Conservation (phyloP, 2,113 vertebrate genomes). For the Tyrannus savana region DNA sequence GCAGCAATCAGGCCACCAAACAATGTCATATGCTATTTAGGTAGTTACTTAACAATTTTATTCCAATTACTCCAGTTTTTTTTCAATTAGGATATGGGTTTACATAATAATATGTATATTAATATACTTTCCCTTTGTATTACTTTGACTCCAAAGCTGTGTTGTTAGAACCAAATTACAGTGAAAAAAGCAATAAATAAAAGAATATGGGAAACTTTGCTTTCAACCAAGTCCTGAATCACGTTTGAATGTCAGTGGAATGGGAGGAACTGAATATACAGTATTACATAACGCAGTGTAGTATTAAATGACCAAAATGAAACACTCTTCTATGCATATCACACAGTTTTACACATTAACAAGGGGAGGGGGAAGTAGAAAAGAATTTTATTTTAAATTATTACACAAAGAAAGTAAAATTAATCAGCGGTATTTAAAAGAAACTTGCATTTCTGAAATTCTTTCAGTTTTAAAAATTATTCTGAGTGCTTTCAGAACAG, state of each 20-base stretch:
- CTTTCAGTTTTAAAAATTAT: background rate
- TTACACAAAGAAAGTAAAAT: background rate
- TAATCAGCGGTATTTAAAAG: background rate
- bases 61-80: background rate
- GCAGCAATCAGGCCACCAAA: background rate
- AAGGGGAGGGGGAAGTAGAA: background rate
- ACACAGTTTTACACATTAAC: background rate
- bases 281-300: background rate
- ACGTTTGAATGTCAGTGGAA: background rate
- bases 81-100: background rate
- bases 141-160: background rate
- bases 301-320: background rate
- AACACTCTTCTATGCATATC: background rate
- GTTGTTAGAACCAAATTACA: background rate
- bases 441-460: background rate
- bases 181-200: background rate
- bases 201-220: constrained; percentile 1
- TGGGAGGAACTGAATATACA: background rate
- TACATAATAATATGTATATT: background rate
- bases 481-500: background rate
- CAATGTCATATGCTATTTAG: background rate
- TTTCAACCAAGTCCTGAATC: constrained; percentile 7
- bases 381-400: background rate
- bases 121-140: background rate
- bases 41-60: background rate